phyloP scores from a whole-genome alignment of 2,888 invertebrate species.

The Lithophane leautieri region DNA sequence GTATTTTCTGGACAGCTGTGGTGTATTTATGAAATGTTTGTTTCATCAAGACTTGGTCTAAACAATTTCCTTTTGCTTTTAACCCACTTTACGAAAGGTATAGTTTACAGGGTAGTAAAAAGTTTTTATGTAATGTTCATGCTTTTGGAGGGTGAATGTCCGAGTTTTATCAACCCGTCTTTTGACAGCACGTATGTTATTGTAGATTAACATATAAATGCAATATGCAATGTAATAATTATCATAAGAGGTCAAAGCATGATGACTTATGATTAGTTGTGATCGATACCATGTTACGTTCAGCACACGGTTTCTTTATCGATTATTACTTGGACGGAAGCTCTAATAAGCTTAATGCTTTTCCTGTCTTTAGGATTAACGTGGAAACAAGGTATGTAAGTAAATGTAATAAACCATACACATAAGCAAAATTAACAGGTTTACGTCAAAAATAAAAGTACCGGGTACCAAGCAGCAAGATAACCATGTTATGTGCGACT shows the following conservation, averaged over 20 bases:
- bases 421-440: constrained; percentile 14
- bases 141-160: neutral
- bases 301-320: neutral
- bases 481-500: constrained; percentile 31
- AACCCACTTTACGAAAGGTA: constrained; percentile 14
- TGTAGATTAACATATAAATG: neutral
- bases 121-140: constrained; percentile 14
- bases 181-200: neutral
- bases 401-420: neutral
- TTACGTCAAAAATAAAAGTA: constrained; percentile 31
- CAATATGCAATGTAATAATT: neutral
- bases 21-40: constrained; percentile 8
- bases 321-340: too few species aligned
- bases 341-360: neutral
- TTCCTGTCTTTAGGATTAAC: neutral
- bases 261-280: neutral
- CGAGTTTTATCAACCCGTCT: neutral
- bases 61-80: constrained; percentile 6
- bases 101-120: constrained; percentile 11
- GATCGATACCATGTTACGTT: neutral
- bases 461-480: constrained; percentile 11
- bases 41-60: neutral
- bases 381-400: neutral
- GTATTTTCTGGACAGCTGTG: constrained; percentile 32
- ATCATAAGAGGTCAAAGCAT: neutral